Evolutionary conservation across 2,113 vertebrate species (phyloP).

Genomic region (Silurus glanis): DNA sequence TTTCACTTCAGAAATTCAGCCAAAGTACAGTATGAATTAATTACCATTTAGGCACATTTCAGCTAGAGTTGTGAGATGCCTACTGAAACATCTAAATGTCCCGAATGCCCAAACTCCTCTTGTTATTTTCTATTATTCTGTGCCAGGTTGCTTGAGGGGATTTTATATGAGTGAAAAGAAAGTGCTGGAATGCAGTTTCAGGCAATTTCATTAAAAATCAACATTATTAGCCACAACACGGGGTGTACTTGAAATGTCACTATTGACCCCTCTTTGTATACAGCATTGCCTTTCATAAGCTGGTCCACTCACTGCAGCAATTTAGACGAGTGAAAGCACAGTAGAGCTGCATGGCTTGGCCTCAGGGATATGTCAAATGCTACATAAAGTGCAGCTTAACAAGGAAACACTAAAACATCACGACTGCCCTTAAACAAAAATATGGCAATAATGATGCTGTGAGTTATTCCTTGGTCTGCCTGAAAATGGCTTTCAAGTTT

Average conservation of each 20-base stretch:
- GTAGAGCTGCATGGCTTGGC: conserved; percentile 43
- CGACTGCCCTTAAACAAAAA: conserved; percentile 58
- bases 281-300: conserved; percentile 21
- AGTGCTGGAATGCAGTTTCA: not conserved
- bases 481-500: conserved; percentile 53
- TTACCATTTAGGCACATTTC: not conserved
- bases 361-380: conserved; percentile 53
- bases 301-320: not conserved
- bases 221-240: not conserved
- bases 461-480: conserved; percentile 52
- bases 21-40: not conserved
- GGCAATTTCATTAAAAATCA: not conserved
- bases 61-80: not conserved
- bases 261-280: not conserved
- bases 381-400: conserved; percentile 56
- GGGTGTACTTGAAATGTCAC: not conserved
- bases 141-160: not conserved
- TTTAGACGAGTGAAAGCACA: not conserved
- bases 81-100: not conserved
- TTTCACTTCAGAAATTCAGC: not conserved
- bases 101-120: not conserved
- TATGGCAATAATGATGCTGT: conserved; percentile 48
- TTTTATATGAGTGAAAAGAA: not conserved
- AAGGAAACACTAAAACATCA: conserved; percentile 47
- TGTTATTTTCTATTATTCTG: not conserved